These are phyloP conservation scores for Pseudomugil tenellus DNA, from an alignment of 2,797 vertebrate genomes.

Conservation along the genomic window DNA sequence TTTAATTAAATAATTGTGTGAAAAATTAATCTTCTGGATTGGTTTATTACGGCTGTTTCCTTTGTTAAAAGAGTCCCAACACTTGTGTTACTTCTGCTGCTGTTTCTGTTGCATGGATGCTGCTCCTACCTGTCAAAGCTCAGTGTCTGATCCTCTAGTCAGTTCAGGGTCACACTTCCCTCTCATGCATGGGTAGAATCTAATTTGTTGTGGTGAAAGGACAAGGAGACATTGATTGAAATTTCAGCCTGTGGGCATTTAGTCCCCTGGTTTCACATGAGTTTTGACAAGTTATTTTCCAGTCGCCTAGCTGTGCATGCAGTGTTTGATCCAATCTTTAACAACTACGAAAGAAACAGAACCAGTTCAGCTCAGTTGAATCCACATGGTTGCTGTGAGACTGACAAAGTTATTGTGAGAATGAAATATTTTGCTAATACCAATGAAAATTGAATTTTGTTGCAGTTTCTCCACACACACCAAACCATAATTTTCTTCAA, in stretches of 20 bases:
- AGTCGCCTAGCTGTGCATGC: constrained; percentile 63
- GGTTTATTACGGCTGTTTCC: not conserved
- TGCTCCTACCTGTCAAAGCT: constrained; percentile 75
- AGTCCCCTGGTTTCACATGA: constrained; percentile 77
- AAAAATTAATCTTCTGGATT: not conserved
- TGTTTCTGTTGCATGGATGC: constrained; percentile 31
- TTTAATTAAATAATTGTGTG: constrained; percentile 1
- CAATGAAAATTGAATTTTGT: not conserved
- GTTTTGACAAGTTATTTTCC: constrained; percentile 83
- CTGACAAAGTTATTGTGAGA: constrained; percentile 9
- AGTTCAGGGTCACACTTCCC: constrained; percentile 82
- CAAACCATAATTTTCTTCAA: not conserved
- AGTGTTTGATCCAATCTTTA: constrained; percentile 76
- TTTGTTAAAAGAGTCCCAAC: constrained; percentile 14
- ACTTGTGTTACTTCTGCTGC: constrained; percentile 24
- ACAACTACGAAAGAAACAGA: constrained; percentile 62
- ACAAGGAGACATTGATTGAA: constrained; percentile 89
- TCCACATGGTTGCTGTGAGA: constrained; percentile 18
- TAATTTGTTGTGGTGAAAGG: constrained; percentile 84
- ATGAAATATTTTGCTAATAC: not conserved
- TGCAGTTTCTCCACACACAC: not conserved
- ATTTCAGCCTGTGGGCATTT: constrained; percentile 80
- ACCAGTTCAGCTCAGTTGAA: constrained; percentile 21
- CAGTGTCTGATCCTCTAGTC: constrained; percentile 74
- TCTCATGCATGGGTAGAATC: constrained; percentile 79